Percentiles rank a stretch among this genome's conserved stretches.
Evolutionary conservation across 2,797 vertebrate species (phyloP).

Genomic region (Xenops minutus): DNA sequence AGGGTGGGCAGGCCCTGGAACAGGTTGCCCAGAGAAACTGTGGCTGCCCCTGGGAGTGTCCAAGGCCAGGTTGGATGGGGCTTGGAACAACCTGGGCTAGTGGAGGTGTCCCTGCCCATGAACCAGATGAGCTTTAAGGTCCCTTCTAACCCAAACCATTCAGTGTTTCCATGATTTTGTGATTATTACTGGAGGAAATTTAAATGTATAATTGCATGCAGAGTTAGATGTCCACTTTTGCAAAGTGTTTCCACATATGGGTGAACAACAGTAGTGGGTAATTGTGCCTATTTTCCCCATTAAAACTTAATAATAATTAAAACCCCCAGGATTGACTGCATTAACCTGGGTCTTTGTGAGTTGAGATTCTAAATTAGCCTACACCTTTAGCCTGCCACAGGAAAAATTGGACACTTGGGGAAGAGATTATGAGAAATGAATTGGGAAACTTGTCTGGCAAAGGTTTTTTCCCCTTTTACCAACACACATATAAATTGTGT

Average conservation of each 20-base stretch:
- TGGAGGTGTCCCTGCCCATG: neutral
- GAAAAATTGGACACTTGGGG: neutral
- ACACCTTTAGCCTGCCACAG: neutral
- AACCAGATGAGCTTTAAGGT: neutral
- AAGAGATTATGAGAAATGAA: neutral
- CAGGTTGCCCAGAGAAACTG: neutral
- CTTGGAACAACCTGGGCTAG: fast-evolving
- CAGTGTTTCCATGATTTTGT: neutral
- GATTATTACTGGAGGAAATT: neutral
- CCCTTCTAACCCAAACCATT: neutral
- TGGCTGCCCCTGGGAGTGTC: neutral
- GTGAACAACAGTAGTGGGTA: neutral
- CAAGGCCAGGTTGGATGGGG: fast-evolving
- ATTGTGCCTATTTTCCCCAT: neutral
- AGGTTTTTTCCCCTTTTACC: conserved; percentile 24
- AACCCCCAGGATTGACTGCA: neutral
- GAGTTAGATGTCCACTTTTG: neutral
- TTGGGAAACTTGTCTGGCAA: conserved; percentile 4
- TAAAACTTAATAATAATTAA: neutral
- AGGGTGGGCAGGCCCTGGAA: neutral
- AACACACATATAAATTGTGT: neutral
- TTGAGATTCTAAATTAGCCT: neutral
- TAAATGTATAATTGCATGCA: neutral
- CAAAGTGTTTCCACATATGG: neutral
- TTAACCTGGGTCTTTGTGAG: neutral